These are phyloP conservation scores for Temnopleurus reevesii DNA, from an alignment of 53 echinoderm and acorn worm species.

Conservation along the genomic window DNA sequence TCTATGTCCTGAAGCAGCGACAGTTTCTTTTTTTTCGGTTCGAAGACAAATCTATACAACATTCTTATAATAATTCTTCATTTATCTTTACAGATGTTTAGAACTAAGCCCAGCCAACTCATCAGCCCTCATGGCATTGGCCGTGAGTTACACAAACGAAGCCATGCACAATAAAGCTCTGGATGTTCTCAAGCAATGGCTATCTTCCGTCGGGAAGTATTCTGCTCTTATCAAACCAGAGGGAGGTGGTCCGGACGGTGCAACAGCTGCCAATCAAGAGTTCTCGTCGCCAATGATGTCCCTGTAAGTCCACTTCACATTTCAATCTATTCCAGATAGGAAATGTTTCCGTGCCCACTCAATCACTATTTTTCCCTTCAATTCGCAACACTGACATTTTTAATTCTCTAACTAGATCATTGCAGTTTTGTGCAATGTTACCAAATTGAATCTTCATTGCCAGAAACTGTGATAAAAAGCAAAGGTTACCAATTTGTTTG, in stretches of 20 bases:
- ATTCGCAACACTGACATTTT: too few species aligned
- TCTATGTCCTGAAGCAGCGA: too few species aligned
- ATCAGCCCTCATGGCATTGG: slow-evolving; percentile 82
- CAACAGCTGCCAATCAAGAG: slow-evolving; percentile 52
- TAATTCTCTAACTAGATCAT: too few species aligned
- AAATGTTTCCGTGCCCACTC: too few species aligned
- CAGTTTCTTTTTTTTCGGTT: too few species aligned
- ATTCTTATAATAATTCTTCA: too few species aligned
- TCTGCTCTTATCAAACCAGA: slow-evolving; percentile 65
- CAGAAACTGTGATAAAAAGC: too few species aligned
- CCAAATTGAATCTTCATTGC: too few species aligned
- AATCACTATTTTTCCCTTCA: too few species aligned
- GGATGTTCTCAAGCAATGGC: slow-evolving; percentile 81
- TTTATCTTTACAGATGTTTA: slow-evolving; percentile 74
- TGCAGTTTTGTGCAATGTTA: too few species aligned
- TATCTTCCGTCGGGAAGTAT: slow-evolving; percentile 78
- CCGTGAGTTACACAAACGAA: slow-evolving; percentile 97
- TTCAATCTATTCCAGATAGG: not conserved
- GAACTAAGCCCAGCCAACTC: slow-evolving; percentile 85
- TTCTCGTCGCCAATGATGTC: slow-evolving; percentile 50
- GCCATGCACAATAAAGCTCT: slow-evolving; percentile 91
- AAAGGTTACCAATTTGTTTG: too few species aligned
- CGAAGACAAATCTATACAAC: too few species aligned
- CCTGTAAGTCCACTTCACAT: slow-evolving; percentile 12
- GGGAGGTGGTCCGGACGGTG: slow-evolving; percentile 62